These are phyloP conservation scores for Apamea anceps DNA, from an alignment of 2,888 invertebrate genomes.

Conservation along the genomic window DNA sequence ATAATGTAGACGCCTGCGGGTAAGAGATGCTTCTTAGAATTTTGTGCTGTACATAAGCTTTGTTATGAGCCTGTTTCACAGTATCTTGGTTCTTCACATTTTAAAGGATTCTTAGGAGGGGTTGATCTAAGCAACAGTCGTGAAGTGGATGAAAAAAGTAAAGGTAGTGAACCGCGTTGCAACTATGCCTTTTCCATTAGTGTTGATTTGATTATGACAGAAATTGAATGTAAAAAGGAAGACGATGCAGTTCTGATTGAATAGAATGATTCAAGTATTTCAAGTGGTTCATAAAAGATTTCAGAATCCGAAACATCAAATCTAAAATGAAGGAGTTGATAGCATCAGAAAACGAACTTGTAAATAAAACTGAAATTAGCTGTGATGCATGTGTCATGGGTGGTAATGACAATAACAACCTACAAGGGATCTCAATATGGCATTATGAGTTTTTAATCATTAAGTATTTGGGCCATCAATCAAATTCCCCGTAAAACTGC, in stretches of 20 bases:
- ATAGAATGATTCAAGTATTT: not conserved
- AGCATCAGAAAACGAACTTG: not conserved
- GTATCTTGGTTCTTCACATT: conserved; percentile 13
- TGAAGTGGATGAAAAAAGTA: not conserved
- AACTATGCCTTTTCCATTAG: not conserved
- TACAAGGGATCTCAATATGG: not conserved
- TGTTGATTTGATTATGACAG: conserved; percentile 3
- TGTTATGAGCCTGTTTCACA: conserved; percentile 24
- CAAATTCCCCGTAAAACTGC: conserved; percentile 27
- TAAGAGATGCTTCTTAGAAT: conserved; percentile 48
- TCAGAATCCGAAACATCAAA: not conserved
- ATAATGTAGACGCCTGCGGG: conserved; percentile 53
- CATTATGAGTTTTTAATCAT: conserved; percentile 13
- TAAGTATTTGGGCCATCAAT: conserved; percentile 22
- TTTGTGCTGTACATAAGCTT: conserved; percentile 18
- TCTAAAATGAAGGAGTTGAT: not conserved
- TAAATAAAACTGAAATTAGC: not conserved
- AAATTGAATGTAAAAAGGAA: not conserved
- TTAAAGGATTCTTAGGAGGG: not conserved
- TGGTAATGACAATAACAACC: conserved; percentile 11
- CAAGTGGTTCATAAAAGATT: not conserved
- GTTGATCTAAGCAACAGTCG: not conserved
- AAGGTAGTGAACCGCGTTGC: not conserved
- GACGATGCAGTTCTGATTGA: not conserved
- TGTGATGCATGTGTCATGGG: not conserved